phyloP scores from a whole-genome alignment of 1,140 invertebrate genomes.

The fruit fly (Drosophila melanogaster) region Release_6_plus_ISO1_MT NT_033777.3:23448001-23448500 shows the following conservation, averaged over 20 bases:
- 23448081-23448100: slow-evolving; percentile 82
- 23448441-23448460: slow-evolving; percentile 50
- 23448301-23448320: slow-evolving; percentile 82
- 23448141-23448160: slow-evolving; percentile 26
- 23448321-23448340: slow-evolving; percentile 59
- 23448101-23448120: slow-evolving; percentile 82
- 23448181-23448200: slow-evolving; percentile 23
- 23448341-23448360: slow-evolving; percentile 8
- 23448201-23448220: slow-evolving; percentile 47
- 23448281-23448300: slow-evolving; percentile 80
- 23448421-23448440: slow-evolving; percentile 58
- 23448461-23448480: slow-evolving; percentile 57
- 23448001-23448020: slow-evolving; percentile 64
- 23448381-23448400: slow-evolving; percentile 76
- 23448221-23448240: slow-evolving; percentile 67
- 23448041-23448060: slow-evolving; percentile 45
- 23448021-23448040: slow-evolving; percentile 60
- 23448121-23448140: slow-evolving; percentile 83
- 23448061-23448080: slow-evolving; percentile 72
- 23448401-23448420: slow-evolving; percentile 71
- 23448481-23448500: slow-evolving; percentile 38
- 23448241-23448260: slow-evolving; percentile 43
- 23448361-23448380: slow-evolving; percentile 53
- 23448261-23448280: slow-evolving; percentile 58
- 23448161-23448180: slow-evolving; percentile 12